Conservation (phyloP, 2,888 invertebrate species). For the Platycnemis pennipes region DNA sequence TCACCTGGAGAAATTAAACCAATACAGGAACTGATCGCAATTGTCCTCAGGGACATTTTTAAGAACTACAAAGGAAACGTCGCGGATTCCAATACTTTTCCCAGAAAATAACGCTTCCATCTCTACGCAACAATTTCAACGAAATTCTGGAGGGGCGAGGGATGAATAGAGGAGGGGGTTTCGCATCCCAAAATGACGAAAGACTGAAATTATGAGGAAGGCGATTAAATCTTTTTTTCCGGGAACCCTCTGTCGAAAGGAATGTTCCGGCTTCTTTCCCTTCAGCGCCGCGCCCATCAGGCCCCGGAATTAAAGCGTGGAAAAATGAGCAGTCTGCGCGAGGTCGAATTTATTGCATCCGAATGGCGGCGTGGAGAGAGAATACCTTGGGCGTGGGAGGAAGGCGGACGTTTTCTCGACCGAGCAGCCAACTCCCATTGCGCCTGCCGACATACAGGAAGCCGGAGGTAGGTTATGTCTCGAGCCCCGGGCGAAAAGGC, state of each 20-base stretch:
- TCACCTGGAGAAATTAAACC: no score
- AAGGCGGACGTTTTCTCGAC: neutral
- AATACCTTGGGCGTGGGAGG: neutral
- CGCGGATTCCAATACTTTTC: neutral
- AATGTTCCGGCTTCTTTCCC: neutral
- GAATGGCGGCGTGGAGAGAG: neutral
- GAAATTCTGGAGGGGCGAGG: neutral
- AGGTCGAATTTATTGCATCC: slow-evolving; percentile 30
- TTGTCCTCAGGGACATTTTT: no score
- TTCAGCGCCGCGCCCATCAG: neutral
- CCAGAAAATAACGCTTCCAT: neutral
- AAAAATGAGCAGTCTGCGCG: neutral
- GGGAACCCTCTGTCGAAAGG: neutral
- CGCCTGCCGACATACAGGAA: neutral
- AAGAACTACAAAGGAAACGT: neutral
- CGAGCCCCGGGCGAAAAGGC: neutral
- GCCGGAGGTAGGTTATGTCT: neutral
- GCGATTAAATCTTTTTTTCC: slow-evolving; percentile 2
- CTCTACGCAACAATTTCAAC: neutral
- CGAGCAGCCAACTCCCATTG: no score
- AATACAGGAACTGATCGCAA: no score
- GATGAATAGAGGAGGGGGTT: neutral
- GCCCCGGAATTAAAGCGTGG: neutral
- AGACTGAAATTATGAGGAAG: neutral
- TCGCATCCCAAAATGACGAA: neutral